Conservation (phyloP, 2,888 invertebrate species). For the Melieria crassipennis region DNA sequence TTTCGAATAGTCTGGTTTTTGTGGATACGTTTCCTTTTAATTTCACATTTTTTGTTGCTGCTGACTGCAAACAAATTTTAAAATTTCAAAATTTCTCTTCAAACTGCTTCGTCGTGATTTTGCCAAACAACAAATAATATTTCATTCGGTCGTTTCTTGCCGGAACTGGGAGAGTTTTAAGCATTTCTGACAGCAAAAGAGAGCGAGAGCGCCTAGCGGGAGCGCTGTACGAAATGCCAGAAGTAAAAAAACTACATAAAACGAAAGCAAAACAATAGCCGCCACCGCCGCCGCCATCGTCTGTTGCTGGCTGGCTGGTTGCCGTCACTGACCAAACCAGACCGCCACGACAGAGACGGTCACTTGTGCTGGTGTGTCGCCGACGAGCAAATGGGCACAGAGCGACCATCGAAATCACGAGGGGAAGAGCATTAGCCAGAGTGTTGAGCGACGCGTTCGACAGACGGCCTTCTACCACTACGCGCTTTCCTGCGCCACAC, state of each 20-base stretch:
- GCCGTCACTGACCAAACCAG: too few relatives aligned
- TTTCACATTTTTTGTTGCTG: background rate
- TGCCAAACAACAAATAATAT: slow-evolving; percentile 15
- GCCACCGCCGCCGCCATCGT: background rate
- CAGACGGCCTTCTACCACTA: too few relatives aligned
- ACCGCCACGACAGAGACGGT: too few relatives aligned
- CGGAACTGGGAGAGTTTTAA: background rate
- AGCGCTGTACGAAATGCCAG: slow-evolving; percentile 15
- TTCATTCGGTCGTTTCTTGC: background rate
- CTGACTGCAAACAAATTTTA: background rate
- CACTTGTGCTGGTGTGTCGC: too few relatives aligned
- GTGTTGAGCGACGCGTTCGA: too few relatives aligned
- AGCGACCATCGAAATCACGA: too few relatives aligned
- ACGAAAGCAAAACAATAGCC: background rate
- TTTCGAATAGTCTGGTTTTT: slow-evolving; percentile 5
- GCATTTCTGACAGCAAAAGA: slow-evolving; percentile 15
- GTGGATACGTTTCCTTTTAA: background rate
- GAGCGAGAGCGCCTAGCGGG: background rate
- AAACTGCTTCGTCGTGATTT: slow-evolving; percentile 6
- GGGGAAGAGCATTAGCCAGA: too few relatives aligned
- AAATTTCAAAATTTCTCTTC: slow-evolving; percentile 1
- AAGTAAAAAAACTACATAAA: slow-evolving; percentile 20
- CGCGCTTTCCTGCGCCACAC: too few relatives aligned
- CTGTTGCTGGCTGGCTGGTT: too few relatives aligned
- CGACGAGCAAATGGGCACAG: too few relatives aligned